These are phyloP conservation scores for Acrobasis consociella DNA, from an alignment of 2,888 invertebrate genomes.

Conservation along the genomic window DNA sequence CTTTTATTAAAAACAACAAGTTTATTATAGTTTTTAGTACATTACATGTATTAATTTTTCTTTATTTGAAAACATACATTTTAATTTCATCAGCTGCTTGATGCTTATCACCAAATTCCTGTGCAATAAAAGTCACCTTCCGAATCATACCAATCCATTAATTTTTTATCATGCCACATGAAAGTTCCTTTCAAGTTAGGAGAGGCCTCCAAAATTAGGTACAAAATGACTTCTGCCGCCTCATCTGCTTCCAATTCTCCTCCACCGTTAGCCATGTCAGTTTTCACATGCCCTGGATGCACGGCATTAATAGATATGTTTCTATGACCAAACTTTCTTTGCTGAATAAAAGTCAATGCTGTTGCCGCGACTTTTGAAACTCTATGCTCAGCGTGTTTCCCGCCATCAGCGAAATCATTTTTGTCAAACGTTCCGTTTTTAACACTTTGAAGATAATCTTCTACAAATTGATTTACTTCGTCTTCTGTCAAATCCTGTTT, in stretches of 20 bases:
- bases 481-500: constrained; percentile 58
- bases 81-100: neutral
- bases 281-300: constrained; percentile 65
- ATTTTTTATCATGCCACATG: constrained; percentile 83
- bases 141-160: constrained; percentile 84
- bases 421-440: constrained; percentile 66
- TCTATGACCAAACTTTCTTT: constrained; percentile 55
- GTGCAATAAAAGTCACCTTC: constrained; percentile 61
- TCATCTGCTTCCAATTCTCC: constrained; percentile 84
- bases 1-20: no score
- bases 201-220: constrained; percentile 84
- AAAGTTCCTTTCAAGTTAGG: constrained; percentile 84
- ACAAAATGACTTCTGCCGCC: constrained; percentile 80
- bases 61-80: no score
- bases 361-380: constrained; percentile 70
- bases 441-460: constrained; percentile 67
- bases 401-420: constrained; percentile 68
- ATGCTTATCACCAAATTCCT: constrained; percentile 47
- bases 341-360: constrained; percentile 67
- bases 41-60: no score
- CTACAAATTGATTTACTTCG: constrained; percentile 64
- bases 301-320: constrained; percentile 71
- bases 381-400: constrained; percentile 72
- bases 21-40: no score
- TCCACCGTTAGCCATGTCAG: constrained; percentile 77